Conservation (phyloP, 2,888 invertebrate species). For the Hanleya hanleyi region DNA sequence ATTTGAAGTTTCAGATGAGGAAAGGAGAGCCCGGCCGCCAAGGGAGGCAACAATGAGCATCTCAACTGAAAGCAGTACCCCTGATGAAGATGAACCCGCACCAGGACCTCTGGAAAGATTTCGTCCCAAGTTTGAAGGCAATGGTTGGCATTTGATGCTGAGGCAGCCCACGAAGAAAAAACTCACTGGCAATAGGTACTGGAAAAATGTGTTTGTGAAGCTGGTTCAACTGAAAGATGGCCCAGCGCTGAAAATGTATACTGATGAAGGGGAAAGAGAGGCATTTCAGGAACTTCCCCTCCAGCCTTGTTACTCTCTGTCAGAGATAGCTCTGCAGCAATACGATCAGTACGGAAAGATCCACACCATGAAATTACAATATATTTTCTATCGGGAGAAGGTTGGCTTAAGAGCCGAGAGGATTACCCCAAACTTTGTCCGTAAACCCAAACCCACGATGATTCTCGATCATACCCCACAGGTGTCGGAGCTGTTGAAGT, state of each 20-base stretch:
- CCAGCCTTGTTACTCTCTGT: slow-evolving; percentile 95
- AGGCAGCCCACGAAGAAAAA: slow-evolving; percentile 79
- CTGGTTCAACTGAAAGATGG: slow-evolving; percentile 83
- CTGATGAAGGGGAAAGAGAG: slow-evolving; percentile 88
- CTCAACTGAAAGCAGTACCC: slow-evolving; percentile 57
- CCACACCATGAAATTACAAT: slow-evolving; percentile 97
- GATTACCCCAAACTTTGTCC: slow-evolving; percentile 70
- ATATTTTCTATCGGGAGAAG: slow-evolving; percentile 97
- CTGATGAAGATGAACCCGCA: slow-evolving; percentile 54
- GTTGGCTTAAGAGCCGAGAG: slow-evolving; percentile 80
- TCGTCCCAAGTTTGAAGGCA: slow-evolving; percentile 84
- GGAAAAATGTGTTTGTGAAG: slow-evolving; percentile 96
- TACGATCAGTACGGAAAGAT: slow-evolving; percentile 99
- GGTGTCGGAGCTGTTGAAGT: slow-evolving; percentile 95
- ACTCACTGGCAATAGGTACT: slow-evolving; percentile 80
- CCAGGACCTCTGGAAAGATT: slow-evolving; percentile 84
- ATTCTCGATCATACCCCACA: slow-evolving; percentile 95
- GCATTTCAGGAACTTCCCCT: slow-evolving; percentile 96
- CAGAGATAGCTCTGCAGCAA: slow-evolving; percentile 85
- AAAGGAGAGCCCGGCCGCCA: slow-evolving; percentile 25
- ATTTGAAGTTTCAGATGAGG: slow-evolving; percentile 56
- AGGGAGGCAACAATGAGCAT: slow-evolving; percentile 41
- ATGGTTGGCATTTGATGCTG: slow-evolving; percentile 97
- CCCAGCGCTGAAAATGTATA: slow-evolving; percentile 86
- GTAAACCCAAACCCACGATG: slow-evolving; percentile 73